Base-by-base conservation (phyloP, 2,797 vertebrate species). In the Heliangelus exortis region DNA sequence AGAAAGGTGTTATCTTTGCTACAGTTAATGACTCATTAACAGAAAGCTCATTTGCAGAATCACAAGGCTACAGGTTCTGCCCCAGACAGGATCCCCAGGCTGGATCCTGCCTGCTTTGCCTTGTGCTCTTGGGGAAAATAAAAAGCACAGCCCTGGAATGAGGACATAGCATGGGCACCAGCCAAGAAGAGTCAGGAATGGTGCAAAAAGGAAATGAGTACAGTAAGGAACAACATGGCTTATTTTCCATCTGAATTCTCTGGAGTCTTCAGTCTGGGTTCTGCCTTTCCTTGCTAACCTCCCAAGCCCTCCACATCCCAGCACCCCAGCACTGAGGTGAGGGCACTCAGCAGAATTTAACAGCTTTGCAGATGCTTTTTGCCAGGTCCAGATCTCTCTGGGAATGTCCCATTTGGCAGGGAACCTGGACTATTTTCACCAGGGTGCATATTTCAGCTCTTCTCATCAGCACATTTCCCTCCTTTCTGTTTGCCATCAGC, bases 281-380 rank as follows among this genome's bases (percentile, higher is more conserved):
- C 33, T 11, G 15, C 26, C 71, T 33, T 50, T 22, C 16, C 48
- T 41, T 51, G 43, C 55, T 54, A 20, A 23, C 59, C 67, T 50
- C 51, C 36, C 47, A 67, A 68, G 81, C 47, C 59, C 36, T 72
- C 66, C 15, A 22, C 20, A 17, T 7, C 48, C 12, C 2, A 2
- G 15, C 7, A 33, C 1, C n/a, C 12, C 8, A 65, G 33, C 67
- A 47, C 18, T 0, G 0, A 57, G 41, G 28, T 15, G 50, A 66
- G 61, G 33, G 55, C 33, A 14, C 58, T 41, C 53, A 20, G 62
- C 55, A 65, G 34, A 78, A 68, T 22, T 28, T 9, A 45, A 21
- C 41, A 88, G 69, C 74, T 88, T 25, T 26, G 69, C 41, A 92
- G 59, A 34, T 0, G 1, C 34, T 51, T 51, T 63, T 93, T 87